These are phyloP conservation scores for Cossypha caffra DNA, from an alignment of 2,797 vertebrate species.

Conservation along the genomic window DNA sequence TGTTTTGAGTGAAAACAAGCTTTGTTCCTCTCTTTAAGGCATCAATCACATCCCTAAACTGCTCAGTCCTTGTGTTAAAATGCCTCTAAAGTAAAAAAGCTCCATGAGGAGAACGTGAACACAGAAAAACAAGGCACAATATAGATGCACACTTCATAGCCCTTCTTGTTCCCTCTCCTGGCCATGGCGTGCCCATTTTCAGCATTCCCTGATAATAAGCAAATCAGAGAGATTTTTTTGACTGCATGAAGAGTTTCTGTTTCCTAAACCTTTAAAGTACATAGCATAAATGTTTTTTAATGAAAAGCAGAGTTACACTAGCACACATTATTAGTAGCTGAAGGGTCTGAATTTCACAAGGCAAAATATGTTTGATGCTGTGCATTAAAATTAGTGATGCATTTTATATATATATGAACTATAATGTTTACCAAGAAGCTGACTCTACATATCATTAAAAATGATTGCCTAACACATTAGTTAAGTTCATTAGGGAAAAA, in stretches of 20 bases:
- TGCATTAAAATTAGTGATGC: not conserved
- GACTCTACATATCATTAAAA: not conserved
- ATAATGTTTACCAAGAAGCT: not conserved
- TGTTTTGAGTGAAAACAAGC: not conserved
- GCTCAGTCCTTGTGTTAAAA: not conserved
- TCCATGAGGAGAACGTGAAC: not conserved
- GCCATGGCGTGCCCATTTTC: not conserved
- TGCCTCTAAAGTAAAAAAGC: not conserved
- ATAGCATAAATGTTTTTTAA: not conserved
- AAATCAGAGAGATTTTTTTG: not conserved
- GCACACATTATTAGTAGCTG: not conserved
- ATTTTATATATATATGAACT: not conserved
- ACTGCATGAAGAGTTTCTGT: not conserved
- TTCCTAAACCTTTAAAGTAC: not conserved
- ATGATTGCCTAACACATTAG: not conserved
- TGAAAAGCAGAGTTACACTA: not conserved
- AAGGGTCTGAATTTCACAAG: not conserved
- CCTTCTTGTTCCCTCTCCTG: not conserved
- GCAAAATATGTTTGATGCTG: not conserved
- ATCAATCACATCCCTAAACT: not conserved
- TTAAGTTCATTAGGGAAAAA: not conserved
- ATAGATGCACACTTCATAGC: not conserved
- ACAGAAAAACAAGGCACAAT: not conserved
- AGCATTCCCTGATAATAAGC: not conserved
- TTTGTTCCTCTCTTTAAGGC: not conserved